Evolutionary conservation across 30 jellyfish, hydroid and myxozoan genomes (phyloP), one percentile per base, ranked within the genome.

Genomic region (Aurelia sp.): DNA sequence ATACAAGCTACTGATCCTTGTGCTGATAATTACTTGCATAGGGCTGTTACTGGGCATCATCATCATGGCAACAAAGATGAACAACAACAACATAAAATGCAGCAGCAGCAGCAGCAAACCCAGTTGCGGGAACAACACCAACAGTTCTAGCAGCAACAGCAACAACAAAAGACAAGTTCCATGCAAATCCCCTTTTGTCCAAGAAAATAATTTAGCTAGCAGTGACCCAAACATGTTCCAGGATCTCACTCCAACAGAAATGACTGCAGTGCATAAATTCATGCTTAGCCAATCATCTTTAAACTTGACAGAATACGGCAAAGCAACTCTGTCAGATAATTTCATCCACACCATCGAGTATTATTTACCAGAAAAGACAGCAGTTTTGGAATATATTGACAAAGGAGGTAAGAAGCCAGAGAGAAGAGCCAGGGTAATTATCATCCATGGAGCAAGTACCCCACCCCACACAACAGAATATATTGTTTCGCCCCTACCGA

Each of bases 301-400:
- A 13, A 85, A 74, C 50, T 73, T 85, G 12, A 85, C 94, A n/a
- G 18, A 24, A 33, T 73, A 24, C 35, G 73, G 74, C 12, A 63
- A 88, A 15, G 96, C 96, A 5, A 57, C 76, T 8, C 74, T 78
- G 11, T 16, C 40, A 0, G 91, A 78, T 87, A 88, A 78, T 52
- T 88, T 88, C 81, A 80, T 88, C 47, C 51, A 62, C 67, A n/a
- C 71, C 3, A 80, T 88, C 55, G 96, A 88, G 71, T 62, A 40
- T 22, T 78, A 20, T 78, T 52, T 88, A 17, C 96, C 96, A 10
- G 48, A 66, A n/a, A 88, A 88, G 58, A 71, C 69, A 20, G 78
- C 30, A 4, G 91, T 78, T 19, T 50, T 78, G 74, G 38, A 51
- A 13, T 78, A 65, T 64, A 82, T 88, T 0, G 91, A 88, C 65